Percentiles rank a stretch among this genome's conserved stretches.
phyloP scores from a whole-genome alignment of 2,113 vertebrate species.

The Pogonocichla stellata region DNA sequence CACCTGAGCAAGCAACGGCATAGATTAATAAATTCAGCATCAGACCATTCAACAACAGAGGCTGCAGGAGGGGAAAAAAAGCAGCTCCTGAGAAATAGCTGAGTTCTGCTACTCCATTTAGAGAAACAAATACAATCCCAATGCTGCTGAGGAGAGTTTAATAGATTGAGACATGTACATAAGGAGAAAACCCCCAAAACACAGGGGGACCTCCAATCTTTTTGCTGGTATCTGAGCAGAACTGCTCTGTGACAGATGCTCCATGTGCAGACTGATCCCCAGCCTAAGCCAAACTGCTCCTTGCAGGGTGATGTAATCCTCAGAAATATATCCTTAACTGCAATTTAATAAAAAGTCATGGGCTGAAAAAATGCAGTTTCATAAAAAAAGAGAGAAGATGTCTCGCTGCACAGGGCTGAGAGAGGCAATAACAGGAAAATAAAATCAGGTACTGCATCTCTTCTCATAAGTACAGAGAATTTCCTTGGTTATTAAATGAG shows the following conservation, averaged over 20 bases:
- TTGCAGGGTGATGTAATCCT: slow-evolving; percentile 21
- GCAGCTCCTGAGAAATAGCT: neutral
- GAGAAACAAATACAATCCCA: neutral
- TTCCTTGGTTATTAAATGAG: slow-evolving; percentile 11
- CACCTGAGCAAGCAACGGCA: slow-evolving; percentile 30
- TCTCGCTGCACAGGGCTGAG: neutral
- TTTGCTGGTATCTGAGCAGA: neutral
- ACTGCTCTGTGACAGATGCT: neutral
- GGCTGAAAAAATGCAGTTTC: slow-evolving; percentile 26
- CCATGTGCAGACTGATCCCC: neutral
- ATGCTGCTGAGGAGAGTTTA: neutral
- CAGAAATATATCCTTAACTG: neutral
- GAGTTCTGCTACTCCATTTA: neutral
- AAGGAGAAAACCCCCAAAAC: neutral
- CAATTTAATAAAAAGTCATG: slow-evolving; percentile 45
- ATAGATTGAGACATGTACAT: neutral
- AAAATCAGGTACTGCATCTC: slow-evolving; percentile 17
- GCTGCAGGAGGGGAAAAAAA: neutral
- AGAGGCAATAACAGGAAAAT: slow-evolving; percentile 28
- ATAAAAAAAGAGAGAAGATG: slow-evolving; percentile 4
- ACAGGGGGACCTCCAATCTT: neutral
- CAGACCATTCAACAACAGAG: neutral
- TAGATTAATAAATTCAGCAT: neutral
- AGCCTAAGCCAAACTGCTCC: neutral
- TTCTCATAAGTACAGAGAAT: neutral